Evolutionary conservation across 2,888 invertebrate species (phyloP).

Genomic region (Horisme vitalbata): DNA sequence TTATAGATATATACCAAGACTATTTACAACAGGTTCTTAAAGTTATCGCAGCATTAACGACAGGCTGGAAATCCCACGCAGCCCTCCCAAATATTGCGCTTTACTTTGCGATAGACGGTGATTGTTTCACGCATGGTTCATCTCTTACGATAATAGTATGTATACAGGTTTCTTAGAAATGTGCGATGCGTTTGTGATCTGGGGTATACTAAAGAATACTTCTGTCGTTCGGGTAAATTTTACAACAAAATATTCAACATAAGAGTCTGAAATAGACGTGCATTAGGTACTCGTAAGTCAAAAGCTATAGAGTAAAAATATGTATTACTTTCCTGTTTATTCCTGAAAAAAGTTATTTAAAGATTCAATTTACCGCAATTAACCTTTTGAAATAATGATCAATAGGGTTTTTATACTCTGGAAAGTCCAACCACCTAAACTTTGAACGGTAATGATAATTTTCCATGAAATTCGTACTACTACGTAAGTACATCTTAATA

Average conservation of each 20-base stretch:
- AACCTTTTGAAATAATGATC: not conserved
- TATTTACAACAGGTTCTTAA: not conserved
- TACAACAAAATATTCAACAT: too few species aligned
- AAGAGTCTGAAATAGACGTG: too few species aligned
- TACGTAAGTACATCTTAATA: too few species aligned
- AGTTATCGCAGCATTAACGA: slow-evolving; percentile 3
- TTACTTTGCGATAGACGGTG: slow-evolving; percentile 10
- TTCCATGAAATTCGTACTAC: too few species aligned
- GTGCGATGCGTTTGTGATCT: not conserved
- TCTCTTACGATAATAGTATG: slow-evolving; percentile 1
- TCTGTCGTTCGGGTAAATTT: not conserved
- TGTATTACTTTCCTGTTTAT: too few species aligned
- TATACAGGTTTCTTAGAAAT: not conserved
- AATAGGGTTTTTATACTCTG: slow-evolving; percentile 4
- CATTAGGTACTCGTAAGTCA: too few species aligned
- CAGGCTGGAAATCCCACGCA: slow-evolving; percentile 9
- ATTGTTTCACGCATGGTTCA: slow-evolving; percentile 7
- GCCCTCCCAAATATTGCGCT: slow-evolving; percentile 10
- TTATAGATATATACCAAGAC: too few species aligned
- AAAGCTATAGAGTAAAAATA: too few species aligned
- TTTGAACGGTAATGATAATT: not conserved
- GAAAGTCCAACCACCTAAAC: slow-evolving; percentile 2
- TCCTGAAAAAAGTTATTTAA: not conserved
- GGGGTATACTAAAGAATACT: not conserved
- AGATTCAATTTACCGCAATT: not conserved